Base-by-base conservation (phyloP, 2,888 invertebrate genomes). In the Mesorhabditis sp. region DNA sequence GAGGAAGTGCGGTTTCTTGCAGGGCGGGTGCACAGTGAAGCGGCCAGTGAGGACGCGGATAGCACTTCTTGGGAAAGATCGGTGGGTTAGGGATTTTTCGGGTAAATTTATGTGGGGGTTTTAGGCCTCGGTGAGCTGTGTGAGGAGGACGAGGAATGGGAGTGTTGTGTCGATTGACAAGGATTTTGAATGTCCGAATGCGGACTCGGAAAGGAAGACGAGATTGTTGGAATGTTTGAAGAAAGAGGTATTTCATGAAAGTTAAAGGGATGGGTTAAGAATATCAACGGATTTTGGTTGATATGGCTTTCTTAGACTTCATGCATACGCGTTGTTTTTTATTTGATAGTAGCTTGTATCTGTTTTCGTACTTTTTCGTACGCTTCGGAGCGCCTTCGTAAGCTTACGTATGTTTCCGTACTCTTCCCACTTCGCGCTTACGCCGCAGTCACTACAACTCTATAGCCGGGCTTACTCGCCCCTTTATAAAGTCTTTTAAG, bases 61-160 rank as follows among this genome's bases (percentile, higher is more conserved):
- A 50, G 10, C 10, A 50, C 58, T 13, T 50, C 58, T 13, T 50
- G 58, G 58, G 58, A 50, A n/a, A 10, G 58, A 50, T 50, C 58
- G 58, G 58, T 50, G n/a, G n/a, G n/a, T 13, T 50, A 13, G n/a
- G 58, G n/a, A 50, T 50, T n/a, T 50, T 50, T 50, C n/a, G 58
- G 7, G 58, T 50, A 13, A n/a, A 50, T 50, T 50, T 13, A 10
- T 13, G 28, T 28, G 28, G 28, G 58, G 7, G n/a, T 50, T 50
- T 50, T 10, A 50, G 58, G 58, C 58, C 7, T 50, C 58, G 58
- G 58, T 50, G n/a, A 50, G 58, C n/a, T 10, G 58, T 13, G 58
- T n/a, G 58, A 50, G 58, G n/a, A 50, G 58, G n/a, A 50, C 58
- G 58, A 50, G 58, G n/a, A 50, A 50, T 50, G 58, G 58, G n/a